Base-by-base conservation (phyloP, 2,797 vertebrate species). In the Tapirus indicus region DNA sequence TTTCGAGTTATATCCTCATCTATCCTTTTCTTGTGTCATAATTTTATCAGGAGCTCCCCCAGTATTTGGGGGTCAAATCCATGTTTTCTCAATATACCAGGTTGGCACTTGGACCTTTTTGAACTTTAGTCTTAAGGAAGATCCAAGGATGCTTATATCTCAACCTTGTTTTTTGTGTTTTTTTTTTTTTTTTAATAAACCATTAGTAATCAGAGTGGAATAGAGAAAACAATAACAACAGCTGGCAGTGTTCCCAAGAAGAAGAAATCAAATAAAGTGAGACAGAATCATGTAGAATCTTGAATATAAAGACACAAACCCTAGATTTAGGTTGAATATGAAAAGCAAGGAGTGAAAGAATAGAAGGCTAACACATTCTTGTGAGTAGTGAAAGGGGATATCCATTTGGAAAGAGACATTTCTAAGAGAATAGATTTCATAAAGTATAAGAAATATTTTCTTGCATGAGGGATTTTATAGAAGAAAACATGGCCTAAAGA, bases 201-300 rank as follows among this genome's bases (percentile, higher is more conserved):
- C 20, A 83, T 84, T 86, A 88, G 20, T 58, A 85, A 71, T 85
- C 29, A 69, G n/a, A 91, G 8, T 54, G 20, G 27, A 96, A 94
- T 7, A 89, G 84, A 96, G 6, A 95, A 97, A 91, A 71, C n/a
- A 93, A 8, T 58, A 92, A 44, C 6, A 64, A 72, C 25, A 82
- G n/a, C 10, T 78, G 58, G 29, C 60, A 69, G 5, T 82, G 10
- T 82, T 62, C 56, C 16, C 5, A 66, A 83, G 78, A 78, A 92
- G 89, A 91, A 68, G 5, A 79, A 94, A 90, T 32, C 32, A 47
- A 97, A 75, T 64, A 16, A 8, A 84, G 6, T 54, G 7, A 93
- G 60, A 77, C 14, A 64, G 54, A 89, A 90, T 96, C 56, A 82
- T 18, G 14, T 1, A 72, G 77, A 49, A 72, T 35, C 7, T 83